Evolutionary conservation across 1,140 invertebrate genomes (phyloP).

Genomic region (Contarinia nasturtii): DNA sequence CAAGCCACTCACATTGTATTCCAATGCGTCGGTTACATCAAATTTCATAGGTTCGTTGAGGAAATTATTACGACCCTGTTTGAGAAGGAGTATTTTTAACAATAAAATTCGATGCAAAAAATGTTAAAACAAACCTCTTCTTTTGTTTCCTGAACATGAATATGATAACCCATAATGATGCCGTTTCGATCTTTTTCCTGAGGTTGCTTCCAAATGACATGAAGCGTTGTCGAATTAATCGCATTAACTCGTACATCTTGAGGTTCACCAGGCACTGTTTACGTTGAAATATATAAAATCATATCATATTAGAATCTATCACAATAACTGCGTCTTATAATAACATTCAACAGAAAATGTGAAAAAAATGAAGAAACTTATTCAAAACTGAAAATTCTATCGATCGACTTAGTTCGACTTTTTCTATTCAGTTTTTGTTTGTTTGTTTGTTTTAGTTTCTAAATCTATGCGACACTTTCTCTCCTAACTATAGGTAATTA

Average conservation of each 20-base stretch:
- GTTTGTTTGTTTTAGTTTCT: no score
- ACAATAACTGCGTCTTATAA: background rate
- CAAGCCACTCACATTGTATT: slow-evolving; percentile 68
- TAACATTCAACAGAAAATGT: background rate
- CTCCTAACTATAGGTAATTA: no score
- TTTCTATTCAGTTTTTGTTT: no score
- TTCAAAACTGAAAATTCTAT: no score
- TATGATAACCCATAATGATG: slow-evolving; percentile 91
- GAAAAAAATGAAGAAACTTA: background rate
- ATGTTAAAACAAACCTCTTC: slow-evolving; percentile 42
- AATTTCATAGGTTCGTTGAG: slow-evolving; percentile 67
- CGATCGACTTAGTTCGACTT: no score
- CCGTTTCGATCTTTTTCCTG: slow-evolving; percentile 79
- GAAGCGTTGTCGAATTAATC: slow-evolving; percentile 84
- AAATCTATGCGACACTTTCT: no score
- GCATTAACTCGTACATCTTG: slow-evolving; percentile 68
- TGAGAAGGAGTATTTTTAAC: slow-evolving; percentile 4
- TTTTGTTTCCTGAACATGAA: slow-evolving; percentile 81
- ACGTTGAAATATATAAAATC: slow-evolving; percentile 6
- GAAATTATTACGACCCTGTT: slow-evolving; percentile 52
- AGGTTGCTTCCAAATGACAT: slow-evolving; percentile 82
- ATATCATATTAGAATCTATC: background rate
- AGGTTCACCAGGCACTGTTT: slow-evolving; percentile 88
- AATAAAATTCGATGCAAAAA: background rate
- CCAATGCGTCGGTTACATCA: slow-evolving; percentile 63